Percentiles rank a stretch among this genome's conserved stretches.
Evolutionary conservation across 2,797 vertebrate species (phyloP).

Genomic region (Sebastes variabilis): DNA sequence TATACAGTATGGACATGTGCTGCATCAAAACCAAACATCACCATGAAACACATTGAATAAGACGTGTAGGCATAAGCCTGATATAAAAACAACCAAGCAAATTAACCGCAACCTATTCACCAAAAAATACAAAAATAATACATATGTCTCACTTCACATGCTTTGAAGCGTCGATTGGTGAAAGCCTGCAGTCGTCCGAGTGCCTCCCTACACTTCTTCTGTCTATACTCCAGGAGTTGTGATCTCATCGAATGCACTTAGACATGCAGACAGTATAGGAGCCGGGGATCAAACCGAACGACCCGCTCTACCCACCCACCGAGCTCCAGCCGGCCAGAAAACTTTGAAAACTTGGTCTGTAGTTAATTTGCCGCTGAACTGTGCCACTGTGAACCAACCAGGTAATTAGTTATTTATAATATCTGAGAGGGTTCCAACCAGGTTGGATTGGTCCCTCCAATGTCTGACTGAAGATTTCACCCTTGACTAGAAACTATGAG

Average conservation of each 20-base stretch:
- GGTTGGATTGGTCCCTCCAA: not conserved
- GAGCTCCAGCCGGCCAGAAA: too few relatives aligned
- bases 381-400: not conserved
- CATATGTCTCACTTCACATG: too few relatives aligned
- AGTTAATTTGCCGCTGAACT: not conserved
- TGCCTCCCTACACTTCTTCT: not conserved
- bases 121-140: not conserved
- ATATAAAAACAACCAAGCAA: not conserved
- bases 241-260: not conserved
- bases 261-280: too few relatives aligned
- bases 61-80: not conserved
- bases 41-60: too few relatives aligned
- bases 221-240: not conserved
- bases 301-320: too few relatives aligned
- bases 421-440: not conserved
- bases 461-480: not conserved
- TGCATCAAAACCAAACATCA: too few relatives aligned
- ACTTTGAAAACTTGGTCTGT: not conserved
- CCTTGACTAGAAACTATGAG: not conserved
- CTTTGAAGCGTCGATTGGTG: too few relatives aligned
- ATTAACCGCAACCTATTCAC: not conserved
- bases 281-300: too few relatives aligned
- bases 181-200: not conserved
- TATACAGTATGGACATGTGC: too few relatives aligned
- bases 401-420: not conserved